Evolutionary conservation across 2,113 vertebrate species (phyloP), one percentile per base, ranked within the genome.

Genomic region (Saguinus midas): DNA sequence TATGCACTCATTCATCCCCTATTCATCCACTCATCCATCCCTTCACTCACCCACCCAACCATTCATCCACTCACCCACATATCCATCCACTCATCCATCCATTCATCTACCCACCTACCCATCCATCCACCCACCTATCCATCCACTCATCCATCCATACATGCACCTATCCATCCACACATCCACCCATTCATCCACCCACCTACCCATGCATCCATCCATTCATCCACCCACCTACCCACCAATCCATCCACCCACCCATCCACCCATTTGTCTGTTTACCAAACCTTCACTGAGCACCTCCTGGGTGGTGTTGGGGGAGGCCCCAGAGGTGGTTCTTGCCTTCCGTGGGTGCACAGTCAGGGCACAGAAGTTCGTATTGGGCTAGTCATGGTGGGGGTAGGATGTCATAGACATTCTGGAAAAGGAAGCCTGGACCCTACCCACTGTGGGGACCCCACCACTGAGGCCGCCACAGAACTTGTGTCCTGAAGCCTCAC

Each of bases 221-320:
- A 23, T 6, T 7, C 27, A 32, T 3, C 43, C 29, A 45, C 2
- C 3, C 0, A 18, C 6, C 14, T 8, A 23, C 1, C 10, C 8
- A 12, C 8, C 2, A 16, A 23, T 3, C 25, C 29, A 13, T 12
- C 32, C 35, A 50, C 5, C 40, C 32, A 17, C 32, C 21, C 37
- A 32, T 37, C 37, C 13, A 13, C 8, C 14, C 64, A 45, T 58
- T 58, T 25, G 21, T 37, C 20, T 27, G 18, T 7, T 64, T 64
- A 64, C 32, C 35, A 64, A 27, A 27, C n/a, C 83, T 52, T 50
- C 92, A 50, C 35, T 72, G n/a, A 85, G 40, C 3, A 29, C 68
- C 27, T 68, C n/a, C 29, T 58, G 20, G 16, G 29, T 29, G 13
- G 48, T 70, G 18, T 40, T n/a, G 55, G 18, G 3, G 4, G 27